phyloP scores from a whole-genome alignment of 2,888 invertebrate species.

The Willowsia nigromaculata region DNA sequence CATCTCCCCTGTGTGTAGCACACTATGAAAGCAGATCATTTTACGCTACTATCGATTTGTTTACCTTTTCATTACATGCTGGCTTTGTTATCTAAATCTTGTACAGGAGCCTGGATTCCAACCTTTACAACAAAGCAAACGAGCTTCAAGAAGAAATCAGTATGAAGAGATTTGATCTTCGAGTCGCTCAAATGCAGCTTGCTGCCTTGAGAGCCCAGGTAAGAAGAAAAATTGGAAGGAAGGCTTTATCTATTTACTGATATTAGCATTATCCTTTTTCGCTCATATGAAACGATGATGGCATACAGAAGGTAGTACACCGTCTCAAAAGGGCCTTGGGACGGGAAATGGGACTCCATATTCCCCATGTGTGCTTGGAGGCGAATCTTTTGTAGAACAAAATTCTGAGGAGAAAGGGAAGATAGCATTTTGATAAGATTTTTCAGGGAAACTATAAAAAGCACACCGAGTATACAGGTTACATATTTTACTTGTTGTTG shows the following conservation, averaged over 20 bases:
- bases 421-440: too few relatives aligned
- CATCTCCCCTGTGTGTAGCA: not conserved
- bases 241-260: not conserved
- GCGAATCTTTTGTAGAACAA: too few relatives aligned
- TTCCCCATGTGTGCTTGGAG: too few relatives aligned
- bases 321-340: too few relatives aligned
- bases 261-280: not conserved
- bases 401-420: too few relatives aligned
- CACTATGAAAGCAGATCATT: not conserved
- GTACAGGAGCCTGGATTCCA: conserved; percentile 86
- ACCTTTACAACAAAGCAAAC: conserved; percentile 94
- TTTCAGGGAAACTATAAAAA: too few relatives aligned
- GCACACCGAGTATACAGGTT: not conserved
- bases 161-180: conserved; percentile 94
- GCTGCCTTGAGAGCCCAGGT: conserved; percentile 96
- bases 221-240: conserved; percentile 80
- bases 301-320: too few relatives aligned
- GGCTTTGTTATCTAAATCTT: conserved; percentile 33
- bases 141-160: conserved; percentile 97
- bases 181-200: conserved; percentile 93
- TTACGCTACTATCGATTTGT: too few relatives aligned
- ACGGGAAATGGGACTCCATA: too few relatives aligned
- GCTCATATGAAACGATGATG: not conserved
- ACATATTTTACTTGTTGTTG: too few relatives aligned
- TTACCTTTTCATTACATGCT: not conserved